Base-by-base conservation (phyloP, 2,888 invertebrate genomes). In the Oxyscelio sp. region DNA sequence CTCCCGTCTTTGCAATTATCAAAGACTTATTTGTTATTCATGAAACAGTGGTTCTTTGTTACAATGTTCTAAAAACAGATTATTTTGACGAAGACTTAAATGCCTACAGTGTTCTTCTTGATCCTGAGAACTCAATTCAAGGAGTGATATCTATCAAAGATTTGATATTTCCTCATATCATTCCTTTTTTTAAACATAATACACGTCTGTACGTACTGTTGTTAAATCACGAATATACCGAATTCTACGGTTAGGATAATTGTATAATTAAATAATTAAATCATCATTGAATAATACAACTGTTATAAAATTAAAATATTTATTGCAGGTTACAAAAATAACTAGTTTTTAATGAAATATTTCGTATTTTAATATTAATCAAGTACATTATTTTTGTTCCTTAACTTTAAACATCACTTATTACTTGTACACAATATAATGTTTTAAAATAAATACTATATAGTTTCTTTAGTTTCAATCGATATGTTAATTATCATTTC, bases 161-260 rank as follows among this genome's bases (percentile, higher is more conserved):
- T 27, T 56, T 56, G 1, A 27, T 56, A 21, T 56, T 56, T 27
- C 56, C 56, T 15, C 56, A 50, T 65, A 65, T 59, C 24, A 43
- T 80, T 6, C 27, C 27, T 6, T 11, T 34, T 68, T 6, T 54
- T 85, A 17, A n/a, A 38, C 24, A 71, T 27, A 27, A 27, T 27
- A 6, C 4, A 6, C 3, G 6, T 27, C 27, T 4, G 6, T 27
- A 81, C 40, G 70, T 82, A n/a, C 66, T 56, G 2, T 75, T 27
- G 50, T 68, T 84, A 40, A 65, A 75, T 52, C 56, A 80, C 31
- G 77, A 80, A 45, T 21, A 70, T 11, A 70, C 63, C 17, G 71
- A 80, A 54, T 84, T 84, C 59, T 79, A 70, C 13, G 56, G 79
- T 27, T 79, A 48, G 27, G 6, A 27, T 6, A 27, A 27, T 27